Base-by-base conservation (phyloP, 1,140 invertebrate genomes). In the Daktulosphaira vitifoliae region DNA sequence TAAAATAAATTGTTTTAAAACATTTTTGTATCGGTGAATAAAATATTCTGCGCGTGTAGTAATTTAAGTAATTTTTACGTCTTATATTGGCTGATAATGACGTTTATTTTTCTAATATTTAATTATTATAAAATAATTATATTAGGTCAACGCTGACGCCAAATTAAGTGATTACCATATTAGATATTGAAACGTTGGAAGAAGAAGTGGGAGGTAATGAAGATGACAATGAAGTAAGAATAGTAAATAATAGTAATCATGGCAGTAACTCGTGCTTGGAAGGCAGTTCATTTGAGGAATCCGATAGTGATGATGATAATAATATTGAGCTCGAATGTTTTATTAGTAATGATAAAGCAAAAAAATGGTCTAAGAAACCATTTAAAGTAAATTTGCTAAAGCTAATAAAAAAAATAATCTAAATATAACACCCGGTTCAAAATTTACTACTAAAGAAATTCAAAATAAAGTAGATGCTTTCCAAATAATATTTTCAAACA, bases 381-480 rank as follows among this genome's bases (percentile, higher is more conserved):
- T 65, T 50, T 42, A 23, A 26, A 59, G n/a, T 56, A 3, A 56
- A 2, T 66, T 66, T 48, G 59, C 53, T 15, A 69, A 67, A 13
- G 65, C 70, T 48, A 68, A 37, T 7, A 37, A 37, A 37, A 37
- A 37, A 37, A 37, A 37, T 37, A 37, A 7, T 7, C 5, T 37
- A 37, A 37, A 37, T 37, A 37, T 37, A 37, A 37, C 33, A 37
- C 33, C 33, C 13, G 33, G 5, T 37, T 37, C 33, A 37, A 37
- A 37, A 37, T 37, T 37, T 37, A 37, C 33, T 7, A 37, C 33
- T 37, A 13, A 37, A 37, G 33, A 37, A 37, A 37, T 37, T 37
- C 33, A 67, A 20, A 70, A 67, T 50, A 71, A 59, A 8, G 46
- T 66, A 59, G 68, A 70, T 65, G 42, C 64, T 15, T 71, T 69